phyloP scores from a whole-genome alignment of 2,888 invertebrate genomes.

The Diploptera punctata region DNA sequence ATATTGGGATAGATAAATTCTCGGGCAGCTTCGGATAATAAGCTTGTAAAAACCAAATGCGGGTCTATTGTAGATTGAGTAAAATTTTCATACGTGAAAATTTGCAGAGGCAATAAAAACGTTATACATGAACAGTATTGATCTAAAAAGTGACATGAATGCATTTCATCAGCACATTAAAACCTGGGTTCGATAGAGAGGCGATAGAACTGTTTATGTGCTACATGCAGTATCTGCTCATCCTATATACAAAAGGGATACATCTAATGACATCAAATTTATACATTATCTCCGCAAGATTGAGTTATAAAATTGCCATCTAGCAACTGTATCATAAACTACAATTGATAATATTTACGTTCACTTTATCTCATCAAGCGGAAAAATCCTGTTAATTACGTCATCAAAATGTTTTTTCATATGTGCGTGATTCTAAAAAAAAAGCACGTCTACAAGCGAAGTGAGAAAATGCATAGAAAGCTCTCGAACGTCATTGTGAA shows the following conservation, averaged over 20 bases:
- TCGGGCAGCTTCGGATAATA: too few species aligned
- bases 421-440: too few species aligned
- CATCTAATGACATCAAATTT: not conserved
- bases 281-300: not conserved
- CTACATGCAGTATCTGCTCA: not conserved
- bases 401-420: not conserved
- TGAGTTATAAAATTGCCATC: not conserved
- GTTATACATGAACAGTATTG: too few species aligned
- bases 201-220: not conserved
- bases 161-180: too few species aligned
- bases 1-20: too few species aligned
- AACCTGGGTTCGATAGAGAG: too few species aligned
- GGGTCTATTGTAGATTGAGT: too few species aligned
- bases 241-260: not conserved
- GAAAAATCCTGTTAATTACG: not conserved
- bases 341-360: not conserved
- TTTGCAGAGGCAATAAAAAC: too few species aligned
- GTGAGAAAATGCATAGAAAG: not conserved
- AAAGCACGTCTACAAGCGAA: not conserved
- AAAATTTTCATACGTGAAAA: too few species aligned
- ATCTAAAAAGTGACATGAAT: too few species aligned
- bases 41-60: too few species aligned
- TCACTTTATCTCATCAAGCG: not conserved
- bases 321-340: not conserved
- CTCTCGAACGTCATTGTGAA: too few species aligned